phyloP scores from a whole-genome alignment of 2,888 invertebrate genomes.

The Boloria euphrosyne region DNA sequence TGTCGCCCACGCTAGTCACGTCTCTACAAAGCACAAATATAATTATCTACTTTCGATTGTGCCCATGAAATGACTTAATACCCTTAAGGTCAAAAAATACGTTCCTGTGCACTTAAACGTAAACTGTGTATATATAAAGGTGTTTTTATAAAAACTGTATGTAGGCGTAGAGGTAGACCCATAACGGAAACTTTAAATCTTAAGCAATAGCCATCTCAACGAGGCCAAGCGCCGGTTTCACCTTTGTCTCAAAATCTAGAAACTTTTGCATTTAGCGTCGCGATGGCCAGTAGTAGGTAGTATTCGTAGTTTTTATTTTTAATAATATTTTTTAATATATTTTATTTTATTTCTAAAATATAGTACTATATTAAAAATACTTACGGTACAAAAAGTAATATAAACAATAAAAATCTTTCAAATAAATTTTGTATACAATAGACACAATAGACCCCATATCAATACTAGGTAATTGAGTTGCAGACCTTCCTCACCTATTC shows the following conservation, averaged over 20 bases:
- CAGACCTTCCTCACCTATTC: too few relatives aligned
- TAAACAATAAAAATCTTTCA: too few relatives aligned
- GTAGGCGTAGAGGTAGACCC: conserved; percentile 48
- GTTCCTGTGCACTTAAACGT: conserved; percentile 19
- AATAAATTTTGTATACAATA: too few relatives aligned
- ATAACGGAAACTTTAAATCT: conserved; percentile 71
- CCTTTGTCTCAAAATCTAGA: conserved; percentile 62
- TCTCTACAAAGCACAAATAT: not conserved
- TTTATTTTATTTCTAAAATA: too few relatives aligned
- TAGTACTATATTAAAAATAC: too few relatives aligned
- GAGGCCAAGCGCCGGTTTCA: conserved; percentile 68
- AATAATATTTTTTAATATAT: too few relatives aligned
- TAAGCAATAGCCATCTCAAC: conserved; percentile 60
- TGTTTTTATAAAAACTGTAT: not conserved
- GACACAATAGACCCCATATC: too few relatives aligned
- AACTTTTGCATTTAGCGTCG: conserved; percentile 27
- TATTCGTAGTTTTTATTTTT: not conserved
- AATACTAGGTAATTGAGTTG: too few relatives aligned
- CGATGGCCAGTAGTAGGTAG: conserved; percentile 7
- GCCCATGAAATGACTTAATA: conserved; percentile 19
- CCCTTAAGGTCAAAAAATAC: conserved; percentile 22
- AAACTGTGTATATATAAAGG: conserved; percentile 13
- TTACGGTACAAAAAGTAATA: too few relatives aligned
- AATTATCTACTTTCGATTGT: conserved; percentile 10
- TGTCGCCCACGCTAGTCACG: conserved; percentile 4